Evolutionary conservation across 2,113 vertebrate species (phyloP).

Genomic region (Tamias sibiricus): DNA sequence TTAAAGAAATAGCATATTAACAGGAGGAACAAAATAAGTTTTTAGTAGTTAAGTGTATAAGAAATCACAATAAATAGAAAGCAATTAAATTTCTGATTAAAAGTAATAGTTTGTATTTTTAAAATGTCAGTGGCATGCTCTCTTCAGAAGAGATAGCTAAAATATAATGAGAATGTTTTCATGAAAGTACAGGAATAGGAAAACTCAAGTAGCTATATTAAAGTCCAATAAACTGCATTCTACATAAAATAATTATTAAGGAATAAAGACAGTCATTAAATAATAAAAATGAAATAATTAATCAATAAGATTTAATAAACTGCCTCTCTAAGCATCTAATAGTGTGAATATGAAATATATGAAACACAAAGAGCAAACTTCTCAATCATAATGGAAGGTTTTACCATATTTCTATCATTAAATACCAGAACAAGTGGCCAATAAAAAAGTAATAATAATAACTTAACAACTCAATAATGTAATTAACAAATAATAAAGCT

Average conservation of each 20-base stretch:
- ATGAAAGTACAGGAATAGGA: neutral
- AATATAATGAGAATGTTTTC: neutral
- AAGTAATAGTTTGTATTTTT: neutral
- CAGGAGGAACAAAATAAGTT: neutral
- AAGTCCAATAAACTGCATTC: neutral
- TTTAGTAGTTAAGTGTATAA: neutral
- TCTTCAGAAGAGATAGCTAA: neutral
- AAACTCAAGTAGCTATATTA: neutral
- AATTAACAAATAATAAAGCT: constrained; percentile 22
- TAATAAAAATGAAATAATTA: neutral
- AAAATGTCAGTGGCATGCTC: neutral
- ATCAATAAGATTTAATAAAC: neutral
- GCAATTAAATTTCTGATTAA: neutral
- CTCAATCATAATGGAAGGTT: neutral
- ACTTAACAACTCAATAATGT: neutral
- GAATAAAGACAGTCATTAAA: neutral
- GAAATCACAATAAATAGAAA: neutral
- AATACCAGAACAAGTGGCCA: neutral
- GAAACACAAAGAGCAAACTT: neutral
- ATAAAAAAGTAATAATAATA: constrained; percentile 8
- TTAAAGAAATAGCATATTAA: neutral
- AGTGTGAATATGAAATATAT: neutral
- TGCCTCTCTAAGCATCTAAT: neutral
- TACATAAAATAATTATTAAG: constrained; percentile 29
- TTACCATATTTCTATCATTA: neutral